Conservation (phyloP, 2,888 invertebrate genomes). For the Cryptocephalus moraei region DNA sequence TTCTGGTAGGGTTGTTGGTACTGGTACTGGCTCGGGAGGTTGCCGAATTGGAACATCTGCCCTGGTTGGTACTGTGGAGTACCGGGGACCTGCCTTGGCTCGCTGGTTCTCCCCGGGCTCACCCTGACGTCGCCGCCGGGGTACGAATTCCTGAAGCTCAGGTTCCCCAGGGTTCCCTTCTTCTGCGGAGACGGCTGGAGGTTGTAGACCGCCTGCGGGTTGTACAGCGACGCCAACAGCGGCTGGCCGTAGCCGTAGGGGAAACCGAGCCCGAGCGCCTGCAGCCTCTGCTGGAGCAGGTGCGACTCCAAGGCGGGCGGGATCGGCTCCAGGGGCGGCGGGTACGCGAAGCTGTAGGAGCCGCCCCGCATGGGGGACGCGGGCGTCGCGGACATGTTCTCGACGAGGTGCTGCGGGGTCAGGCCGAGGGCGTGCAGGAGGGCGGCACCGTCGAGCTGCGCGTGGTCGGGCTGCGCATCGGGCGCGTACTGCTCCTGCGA, state of each 20-base stretch:
- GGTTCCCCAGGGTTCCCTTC: conserved; percentile 14
- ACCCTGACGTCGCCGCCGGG: conserved; percentile 21
- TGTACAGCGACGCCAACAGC: conserved; percentile 22
- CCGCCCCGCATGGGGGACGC: conserved; percentile 11
- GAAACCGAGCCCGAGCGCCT: conserved; percentile 36
- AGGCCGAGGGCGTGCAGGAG: conserved; percentile 27
- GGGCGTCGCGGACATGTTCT: conserved; percentile 32
- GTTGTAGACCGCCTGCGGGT: conserved; percentile 28
- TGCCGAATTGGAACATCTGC: background rate
- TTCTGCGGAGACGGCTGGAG: conserved; percentile 34
- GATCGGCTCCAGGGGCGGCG: conserved; percentile 19
- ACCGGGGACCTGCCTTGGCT: conserved; percentile 23
- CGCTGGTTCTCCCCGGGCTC: conserved; percentile 26
- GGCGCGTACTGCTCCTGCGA: too few relatives aligned
- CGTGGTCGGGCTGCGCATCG: background rate
- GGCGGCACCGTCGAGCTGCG: conserved; percentile 13
- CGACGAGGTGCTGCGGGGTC: conserved; percentile 30
- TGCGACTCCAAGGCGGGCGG: conserved; percentile 35
- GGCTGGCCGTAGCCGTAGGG: conserved; percentile 23
- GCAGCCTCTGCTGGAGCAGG: conserved; percentile 43
- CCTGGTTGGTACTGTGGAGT: conserved; percentile 30
- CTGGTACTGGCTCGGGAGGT: conserved; percentile 1
- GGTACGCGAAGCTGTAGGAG: conserved; percentile 30
- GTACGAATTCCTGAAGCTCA: conserved; percentile 30
- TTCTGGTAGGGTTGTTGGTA: background rate